Evolutionary conservation across 2,113 vertebrate species (phyloP), one percentile per base, ranked within the genome.

Genomic region (Cyprinodon tularosa): DNA sequence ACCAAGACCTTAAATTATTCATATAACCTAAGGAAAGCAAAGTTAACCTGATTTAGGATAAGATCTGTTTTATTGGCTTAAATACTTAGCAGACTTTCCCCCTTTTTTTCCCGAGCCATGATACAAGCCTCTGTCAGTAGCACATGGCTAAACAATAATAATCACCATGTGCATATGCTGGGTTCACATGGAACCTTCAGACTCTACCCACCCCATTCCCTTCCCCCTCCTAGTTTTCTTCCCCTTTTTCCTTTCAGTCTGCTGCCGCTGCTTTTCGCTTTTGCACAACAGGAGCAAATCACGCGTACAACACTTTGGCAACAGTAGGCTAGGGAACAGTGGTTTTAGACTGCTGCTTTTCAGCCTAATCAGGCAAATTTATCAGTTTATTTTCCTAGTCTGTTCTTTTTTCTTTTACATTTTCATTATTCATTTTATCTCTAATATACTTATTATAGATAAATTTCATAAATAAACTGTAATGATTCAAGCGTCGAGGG

Each of bases 211-310:
- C 80, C 78, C 80, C 71, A 29, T 29, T 29, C 29, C 29, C 29
- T 29, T 36, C 83, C 81, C 76, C 63, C 75, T 71, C 76, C 70
- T 71, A 3, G 76, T 89, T 89, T 87, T 84, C 70, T 85, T 88
- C 84, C 82, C 76, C 59, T 63, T 75, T 88, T 88, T 87, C 82
- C 81, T 88, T 90, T 85, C 86, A 68, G 60, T 15, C 82, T 67
- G 65, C 77, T 70, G 63, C 80, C 20, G 47, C 76, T 89, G 61
- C 74, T 80, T 62, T 82, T 62, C 50, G 67, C 45, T 73, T 70
- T 44, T 14, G 39, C 10, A 45, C 17, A 12, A 29, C 40, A 65
- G 60, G 53, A 71, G 42, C 40, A 62, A 81, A 80, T 71, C 72
- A 69, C 76, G 77, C 72, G 78, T 72, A 69, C 76, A 76, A 11